phyloP scores from a whole-genome alignment of 1,140 invertebrate species.

The Stegodyphus dumicola region DNA sequence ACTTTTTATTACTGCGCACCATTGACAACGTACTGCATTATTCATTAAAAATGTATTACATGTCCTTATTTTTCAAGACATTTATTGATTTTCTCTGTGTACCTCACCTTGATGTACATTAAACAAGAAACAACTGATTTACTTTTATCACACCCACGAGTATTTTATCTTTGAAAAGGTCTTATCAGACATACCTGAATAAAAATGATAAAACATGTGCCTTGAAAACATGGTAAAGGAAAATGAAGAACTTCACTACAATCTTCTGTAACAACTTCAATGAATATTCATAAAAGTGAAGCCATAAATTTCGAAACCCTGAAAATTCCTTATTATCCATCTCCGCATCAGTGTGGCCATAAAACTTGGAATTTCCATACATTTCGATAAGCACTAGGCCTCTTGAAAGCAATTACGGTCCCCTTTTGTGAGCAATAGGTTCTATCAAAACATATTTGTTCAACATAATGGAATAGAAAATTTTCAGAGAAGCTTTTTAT shows the following conservation, averaged over 20 bases:
- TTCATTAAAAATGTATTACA: no score
- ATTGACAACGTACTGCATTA: no score
- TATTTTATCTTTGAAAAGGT: background rate
- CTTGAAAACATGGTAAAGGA: background rate
- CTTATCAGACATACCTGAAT: background rate
- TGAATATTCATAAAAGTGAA: background rate
- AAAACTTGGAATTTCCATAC: background rate
- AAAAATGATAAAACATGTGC: background rate
- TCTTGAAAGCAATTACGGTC: no score
- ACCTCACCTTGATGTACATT: background rate
- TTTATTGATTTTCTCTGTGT: no score
- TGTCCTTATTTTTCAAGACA: no score
- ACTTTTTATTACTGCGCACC: no score
- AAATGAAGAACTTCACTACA: background rate
- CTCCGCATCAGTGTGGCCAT: background rate
- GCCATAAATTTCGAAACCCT: background rate
- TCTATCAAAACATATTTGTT: no score
- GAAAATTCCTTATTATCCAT: background rate
- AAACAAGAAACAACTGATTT: background rate
- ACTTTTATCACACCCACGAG: background rate
- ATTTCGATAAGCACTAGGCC: no score
- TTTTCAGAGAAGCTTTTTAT: no score
- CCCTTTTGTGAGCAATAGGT: no score
- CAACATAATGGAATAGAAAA: no score
- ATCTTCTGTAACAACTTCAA: background rate